Conservation (phyloP, 2,888 invertebrate genomes). For the Drosophila dives region DNA sequence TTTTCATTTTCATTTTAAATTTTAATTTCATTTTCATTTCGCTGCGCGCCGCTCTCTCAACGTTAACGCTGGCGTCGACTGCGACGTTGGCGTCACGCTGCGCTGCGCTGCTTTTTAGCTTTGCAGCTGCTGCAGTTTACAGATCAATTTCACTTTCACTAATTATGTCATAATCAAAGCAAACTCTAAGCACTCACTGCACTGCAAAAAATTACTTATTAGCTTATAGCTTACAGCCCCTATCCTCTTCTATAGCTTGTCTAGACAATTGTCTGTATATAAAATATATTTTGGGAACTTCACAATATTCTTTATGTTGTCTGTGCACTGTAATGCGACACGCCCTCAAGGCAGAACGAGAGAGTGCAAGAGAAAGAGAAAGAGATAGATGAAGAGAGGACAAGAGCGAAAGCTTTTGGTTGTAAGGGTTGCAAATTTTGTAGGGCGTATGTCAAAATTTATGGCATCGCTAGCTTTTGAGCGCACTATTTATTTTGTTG, state of each 20-base stretch:
- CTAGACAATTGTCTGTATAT: conserved; percentile 39
- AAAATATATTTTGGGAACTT: conserved; percentile 50
- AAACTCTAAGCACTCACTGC: conserved; percentile 37
- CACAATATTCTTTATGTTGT: conserved; percentile 65
- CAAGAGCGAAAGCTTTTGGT: conserved; percentile 19
- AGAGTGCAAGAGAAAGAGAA: not conserved
- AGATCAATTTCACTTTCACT: conserved; percentile 80
- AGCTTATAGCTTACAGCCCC: not conserved
- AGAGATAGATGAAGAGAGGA: not conserved
- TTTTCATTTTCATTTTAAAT: conserved; percentile 78
- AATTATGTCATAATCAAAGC: conserved; percentile 78
- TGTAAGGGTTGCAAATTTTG: conserved; percentile 49
- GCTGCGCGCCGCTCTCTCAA: conserved; percentile 42
- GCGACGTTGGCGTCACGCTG: conserved; percentile 43
- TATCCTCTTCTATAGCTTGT: conserved; percentile 13
- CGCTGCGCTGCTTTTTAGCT: conserved; percentile 49
- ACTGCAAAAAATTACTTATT: conserved; percentile 28
- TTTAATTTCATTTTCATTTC: conserved; percentile 77
- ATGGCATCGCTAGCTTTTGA: conserved; percentile 20
- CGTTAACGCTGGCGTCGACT: conserved; percentile 19
- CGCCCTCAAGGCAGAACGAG: conserved; percentile 1
- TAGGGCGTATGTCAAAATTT: conserved; percentile 24
- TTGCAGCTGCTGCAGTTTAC: conserved; percentile 12
- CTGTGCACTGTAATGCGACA: conserved; percentile 23
- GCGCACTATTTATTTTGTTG: conserved; percentile 64